These are phyloP conservation scores for Cataglyphis livida DNA, from an alignment of 2,888 invertebrate genomes.

Conservation along the genomic window DNA sequence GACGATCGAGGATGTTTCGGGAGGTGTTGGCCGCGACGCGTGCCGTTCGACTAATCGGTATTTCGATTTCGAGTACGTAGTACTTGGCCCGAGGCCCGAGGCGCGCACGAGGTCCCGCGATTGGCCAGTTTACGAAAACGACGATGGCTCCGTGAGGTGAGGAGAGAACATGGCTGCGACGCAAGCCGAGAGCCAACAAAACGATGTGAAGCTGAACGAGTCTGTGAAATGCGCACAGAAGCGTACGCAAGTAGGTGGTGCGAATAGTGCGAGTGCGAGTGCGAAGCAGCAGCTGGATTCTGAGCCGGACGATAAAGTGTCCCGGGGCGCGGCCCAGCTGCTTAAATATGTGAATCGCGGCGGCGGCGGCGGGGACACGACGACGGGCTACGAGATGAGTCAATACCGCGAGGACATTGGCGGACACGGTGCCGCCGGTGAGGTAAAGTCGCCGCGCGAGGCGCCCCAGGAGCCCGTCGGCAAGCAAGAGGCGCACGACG, in stretches of 20 bases:
- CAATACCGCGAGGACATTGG: conserved; percentile 91
- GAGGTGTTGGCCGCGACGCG: conserved; percentile 74
- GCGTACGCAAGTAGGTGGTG: conserved; percentile 85
- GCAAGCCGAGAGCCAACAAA: conserved; percentile 94
- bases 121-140: conserved; percentile 81
- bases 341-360: conserved; percentile 93
- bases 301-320: conserved; percentile 80
- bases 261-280: conserved; percentile 84
- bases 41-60: conserved; percentile 66
- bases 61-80: conserved; percentile 74
- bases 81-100: conserved; percentile 59
- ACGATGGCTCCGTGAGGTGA: conserved; percentile 83
- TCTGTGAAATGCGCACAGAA: conserved; percentile 86
- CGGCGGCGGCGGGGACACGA: conserved; percentile 84
- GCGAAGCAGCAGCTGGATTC: conserved; percentile 81
- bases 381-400: conserved; percentile 88
- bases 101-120: conserved; percentile 79
- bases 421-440: conserved; percentile 87
- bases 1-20: conserved; percentile 78
- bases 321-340: conserved; percentile 85
- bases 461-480: conserved; percentile 78
- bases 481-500: conserved; percentile 78
- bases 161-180: conserved; percentile 92
- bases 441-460: conserved; percentile 83
- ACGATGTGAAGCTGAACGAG: conserved; percentile 87